phyloP scores from a whole-genome alignment of 1,140 invertebrate species.

The Nephila pilipes region DNA sequence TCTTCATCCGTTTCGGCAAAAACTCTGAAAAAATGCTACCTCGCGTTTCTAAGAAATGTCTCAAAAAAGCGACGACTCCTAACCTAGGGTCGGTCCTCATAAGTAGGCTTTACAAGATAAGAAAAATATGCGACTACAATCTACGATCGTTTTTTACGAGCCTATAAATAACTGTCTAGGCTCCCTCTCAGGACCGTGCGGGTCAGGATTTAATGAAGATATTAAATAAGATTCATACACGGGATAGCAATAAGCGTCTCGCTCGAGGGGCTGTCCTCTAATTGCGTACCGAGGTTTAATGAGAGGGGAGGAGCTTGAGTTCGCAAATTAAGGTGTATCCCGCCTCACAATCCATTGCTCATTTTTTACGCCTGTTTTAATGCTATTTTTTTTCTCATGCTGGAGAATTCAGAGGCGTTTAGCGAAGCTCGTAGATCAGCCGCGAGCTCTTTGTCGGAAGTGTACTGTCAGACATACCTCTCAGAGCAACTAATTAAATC shows the following conservation, averaged over 20 bases:
- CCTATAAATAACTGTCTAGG: conserved; percentile 69
- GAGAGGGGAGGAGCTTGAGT: conserved; percentile 51
- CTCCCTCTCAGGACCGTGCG: not conserved
- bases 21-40: conserved; percentile 54
- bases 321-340: conserved; percentile 61
- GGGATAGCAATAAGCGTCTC: conserved; percentile 13
- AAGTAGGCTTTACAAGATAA: conserved; percentile 56
- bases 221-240: conserved; percentile 60
- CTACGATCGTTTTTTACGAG: conserved; percentile 70
- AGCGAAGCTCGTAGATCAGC: conserved; percentile 44
- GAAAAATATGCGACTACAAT: conserved; percentile 69
- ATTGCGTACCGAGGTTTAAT: conserved; percentile 61
- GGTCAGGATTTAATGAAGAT: conserved; percentile 74
- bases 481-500: conserved; percentile 62
- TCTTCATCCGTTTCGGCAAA: conserved; percentile 18
- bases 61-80: not conserved
- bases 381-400: conserved; percentile 10
- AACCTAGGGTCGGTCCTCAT: conserved; percentile 24
- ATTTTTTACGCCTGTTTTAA: conserved; percentile 73
- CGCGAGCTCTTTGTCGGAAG: conserved; percentile 45
- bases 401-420: conserved; percentile 36
- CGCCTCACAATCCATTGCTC: conserved; percentile 67
- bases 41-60: conserved; percentile 31
- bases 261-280: conserved; percentile 58
- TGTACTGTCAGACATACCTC: not conserved